Percentiles rank a stretch among this genome's conserved stretches.
phyloP scores from a whole-genome alignment of 2,797 vertebrate genomes.

The Sciurus carolinensis region DNA sequence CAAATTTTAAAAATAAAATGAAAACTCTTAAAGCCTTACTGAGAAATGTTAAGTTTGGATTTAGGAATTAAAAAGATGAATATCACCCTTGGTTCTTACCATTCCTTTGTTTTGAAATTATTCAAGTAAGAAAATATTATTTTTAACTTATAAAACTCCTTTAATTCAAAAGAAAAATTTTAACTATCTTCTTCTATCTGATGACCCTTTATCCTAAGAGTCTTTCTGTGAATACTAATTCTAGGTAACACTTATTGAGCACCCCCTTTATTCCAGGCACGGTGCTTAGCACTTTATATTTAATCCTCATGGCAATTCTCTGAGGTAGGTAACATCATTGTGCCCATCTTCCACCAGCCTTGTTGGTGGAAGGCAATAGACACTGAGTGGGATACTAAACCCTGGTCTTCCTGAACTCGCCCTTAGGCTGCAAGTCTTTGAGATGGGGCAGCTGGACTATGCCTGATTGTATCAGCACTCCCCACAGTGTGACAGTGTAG shows the following conservation, averaged over 20 bases:
- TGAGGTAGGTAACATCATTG: slow-evolving; percentile 34
- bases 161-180: slow-evolving; percentile 52
- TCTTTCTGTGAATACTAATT: slow-evolving; percentile 21
- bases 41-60: slow-evolving; percentile 48
- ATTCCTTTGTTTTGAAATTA: slow-evolving; percentile 18
- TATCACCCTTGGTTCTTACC: not conserved
- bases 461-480: not conserved
- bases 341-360: not conserved
- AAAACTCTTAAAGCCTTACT: slow-evolving; percentile 36
- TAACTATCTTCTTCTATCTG: not conserved
- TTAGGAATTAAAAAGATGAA: slow-evolving; percentile 32
- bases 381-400: too few species aligned
- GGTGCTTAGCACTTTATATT: not conserved
- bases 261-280: not conserved
- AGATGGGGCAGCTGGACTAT: too few species aligned
- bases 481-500: not conserved
- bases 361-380: not conserved
- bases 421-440: not conserved
- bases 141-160: slow-evolving; percentile 36
- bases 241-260: slow-evolving; percentile 6
- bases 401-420: not conserved
- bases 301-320: not conserved
- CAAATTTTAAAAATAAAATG: slow-evolving; percentile 43
- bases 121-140: slow-evolving; percentile 63
- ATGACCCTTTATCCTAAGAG: not conserved